Evolutionary conservation across 1,140 invertebrate species (phyloP).

Genomic region (Heliothis virescens): DNA sequence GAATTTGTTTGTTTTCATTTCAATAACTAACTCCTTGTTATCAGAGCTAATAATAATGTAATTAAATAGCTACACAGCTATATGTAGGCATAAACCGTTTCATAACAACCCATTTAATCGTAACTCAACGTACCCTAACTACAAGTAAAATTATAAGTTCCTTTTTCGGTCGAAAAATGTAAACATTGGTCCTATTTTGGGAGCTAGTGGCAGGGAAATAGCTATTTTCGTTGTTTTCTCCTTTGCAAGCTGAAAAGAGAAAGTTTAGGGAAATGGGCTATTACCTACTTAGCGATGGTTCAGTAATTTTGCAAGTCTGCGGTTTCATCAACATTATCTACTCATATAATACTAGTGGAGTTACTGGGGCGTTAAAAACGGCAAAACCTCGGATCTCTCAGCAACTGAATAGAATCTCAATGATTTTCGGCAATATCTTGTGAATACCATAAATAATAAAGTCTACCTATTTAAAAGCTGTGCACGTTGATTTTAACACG

Average conservation of each 20-base stretch:
- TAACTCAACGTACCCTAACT: background rate
- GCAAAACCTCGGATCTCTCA: too few relatives aligned
- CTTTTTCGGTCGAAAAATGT: constrained; percentile 11
- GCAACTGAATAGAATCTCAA: too few relatives aligned
- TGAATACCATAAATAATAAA: too few relatives aligned
- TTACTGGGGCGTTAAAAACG: too few relatives aligned
- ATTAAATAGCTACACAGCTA: constrained; percentile 18
- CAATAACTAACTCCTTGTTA: constrained; percentile 54
- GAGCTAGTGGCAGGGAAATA: background rate
- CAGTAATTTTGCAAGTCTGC: constrained; percentile 9
- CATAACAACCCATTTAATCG: constrained; percentile 36
- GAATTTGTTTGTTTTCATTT: constrained; percentile 67
- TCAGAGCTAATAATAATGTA: constrained; percentile 55
- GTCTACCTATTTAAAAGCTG: too few relatives aligned
- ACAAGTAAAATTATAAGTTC: background rate
- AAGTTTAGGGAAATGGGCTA: constrained; percentile 31
- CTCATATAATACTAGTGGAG: too few relatives aligned
- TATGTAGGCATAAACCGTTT: constrained; percentile 31
- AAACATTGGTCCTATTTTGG: constrained; percentile 11
- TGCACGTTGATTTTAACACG: too few relatives aligned
- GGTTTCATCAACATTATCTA: too few relatives aligned
- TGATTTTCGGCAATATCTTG: too few relatives aligned
- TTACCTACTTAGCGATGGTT: background rate
- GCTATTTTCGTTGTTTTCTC: background rate
- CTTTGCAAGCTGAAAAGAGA: constrained; percentile 13